Base-by-base conservation (phyloP, 2,888 invertebrate genomes). In the Rhopalosiphum nymphaeae region DNA sequence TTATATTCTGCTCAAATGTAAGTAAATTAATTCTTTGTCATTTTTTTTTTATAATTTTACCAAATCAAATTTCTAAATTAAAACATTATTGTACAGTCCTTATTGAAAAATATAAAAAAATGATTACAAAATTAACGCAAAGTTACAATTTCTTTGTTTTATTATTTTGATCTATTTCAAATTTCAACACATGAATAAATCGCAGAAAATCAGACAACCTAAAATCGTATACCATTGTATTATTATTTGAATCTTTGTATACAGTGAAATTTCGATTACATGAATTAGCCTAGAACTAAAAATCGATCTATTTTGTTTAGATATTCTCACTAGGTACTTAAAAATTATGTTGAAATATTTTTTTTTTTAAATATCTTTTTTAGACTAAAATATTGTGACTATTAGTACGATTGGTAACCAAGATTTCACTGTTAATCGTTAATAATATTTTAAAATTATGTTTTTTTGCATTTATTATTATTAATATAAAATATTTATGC, bases 261-360 rank as follows among this genome's bases (percentile, higher is more conserved):
- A 78, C 78, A 78, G 78, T 78, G 78, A 78, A 78, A 36, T 78
- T 78, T 78, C 36, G 78, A 36, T 78, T 78, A 78, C 78, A 21
- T 21, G 2, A 78, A 36, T 78, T 78, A 9, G 78, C 7, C 21
- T 78, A 78, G 21, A 36, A 36, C 36, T 25, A 16, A 78, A 78
- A 36, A n/a, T n/a, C n/a, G 42, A 78, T 36, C 21, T 78, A 36
- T 9, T 36, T 36, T 36, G 78, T 42, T 78, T 36, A 9, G 9
- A 78, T 36, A 36, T 36, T 36, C 36, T 16, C 21, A 67, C 36
- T 36, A 78, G 36, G 78, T 42, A 36, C 21, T 78, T 16, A 13
- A n/a, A 67, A 67, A 3, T 78, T 78, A 36, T 78, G 36, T 36
- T 16, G 16, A n/a, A 36, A 78, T 78, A 78, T 36, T 36, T 2